Evolutionary conservation across 2,888 invertebrate species (phyloP).

Genomic region (Philonicus albiceps): DNA sequence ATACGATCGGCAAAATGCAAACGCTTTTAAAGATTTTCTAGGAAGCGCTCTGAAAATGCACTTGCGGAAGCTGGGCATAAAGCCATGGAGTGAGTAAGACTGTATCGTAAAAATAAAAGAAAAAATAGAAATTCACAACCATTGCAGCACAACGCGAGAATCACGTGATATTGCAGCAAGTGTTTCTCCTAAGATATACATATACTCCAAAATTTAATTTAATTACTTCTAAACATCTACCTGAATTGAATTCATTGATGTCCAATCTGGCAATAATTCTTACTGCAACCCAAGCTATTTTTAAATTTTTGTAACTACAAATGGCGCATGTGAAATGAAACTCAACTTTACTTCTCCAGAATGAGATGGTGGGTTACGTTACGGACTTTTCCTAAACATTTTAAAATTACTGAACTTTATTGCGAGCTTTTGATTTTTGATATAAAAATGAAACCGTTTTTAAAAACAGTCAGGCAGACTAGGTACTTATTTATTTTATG

Average conservation of each 20-base stretch:
- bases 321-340: background rate
- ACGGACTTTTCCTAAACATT: no score
- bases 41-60: background rate
- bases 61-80: background rate
- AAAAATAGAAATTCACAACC: background rate
- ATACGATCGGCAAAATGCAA: background rate
- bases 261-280: background rate
- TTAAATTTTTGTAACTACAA: background rate
- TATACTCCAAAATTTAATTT: background rate
- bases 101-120: background rate
- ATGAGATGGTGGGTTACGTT: no score
- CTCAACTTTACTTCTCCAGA: no score
- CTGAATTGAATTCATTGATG: background rate
- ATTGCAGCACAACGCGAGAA: background rate
- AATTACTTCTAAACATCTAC: background rate
- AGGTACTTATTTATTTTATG: no score
- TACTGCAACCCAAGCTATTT: background rate
- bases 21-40: background rate
- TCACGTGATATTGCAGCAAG: background rate
- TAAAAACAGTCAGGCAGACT: no score
- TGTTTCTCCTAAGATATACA: background rate
- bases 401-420: no score
- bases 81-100: background rate
- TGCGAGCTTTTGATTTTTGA: no score
- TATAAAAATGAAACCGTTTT: no score